Evolutionary conservation across 2,888 invertebrate genomes (phyloP), one percentile per base, ranked within the genome.

Genomic region (Prosapia bicincta): DNA sequence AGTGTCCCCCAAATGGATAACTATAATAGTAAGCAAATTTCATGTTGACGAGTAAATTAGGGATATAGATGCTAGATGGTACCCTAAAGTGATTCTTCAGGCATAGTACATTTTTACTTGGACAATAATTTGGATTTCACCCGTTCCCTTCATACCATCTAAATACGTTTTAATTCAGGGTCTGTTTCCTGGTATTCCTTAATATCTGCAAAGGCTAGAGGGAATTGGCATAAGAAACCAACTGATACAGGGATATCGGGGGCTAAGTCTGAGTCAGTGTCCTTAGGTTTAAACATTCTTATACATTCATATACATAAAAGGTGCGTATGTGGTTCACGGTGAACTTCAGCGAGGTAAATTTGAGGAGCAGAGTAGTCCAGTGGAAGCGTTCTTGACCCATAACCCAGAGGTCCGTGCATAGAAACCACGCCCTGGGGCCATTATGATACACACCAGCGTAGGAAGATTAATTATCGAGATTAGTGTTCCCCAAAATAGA

Each of bases 181-280:
- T 24, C 10, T 0, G 67, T 30, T 3, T 72, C 72, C 9, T 20
- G 15, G n/a, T n/a, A n/a, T n/a, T n/a, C n/a, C n/a, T n/a, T n/a
- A n/a, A n/a, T n/a, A n/a, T n/a, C n/a, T n/a, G n/a, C n/a, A 20
- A 72, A 72, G 15, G 72, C 67, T 26, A 72, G n/a, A 5, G 72
- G 72, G 26, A 72, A 66, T 10, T 66, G n/a, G n/a, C n/a, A n/a
- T 32, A 26, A 20, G 15, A 0, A 66, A 38, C 23, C 30, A n/a
- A 6, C n/a, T 38, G 25, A 20, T 26, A 65, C 66, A 72, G n/a
- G n/a, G n/a, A n/a, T n/a, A n/a, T n/a, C n/a, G n/a, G 15, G 26
- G 26, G 23, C n/a, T 54, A 24, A 32, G 15, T 65, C 54, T 1
- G 1, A 1, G 13, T 26, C 30, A 15, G 10, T 13, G 25, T 1